Conservation (phyloP, 2,888 invertebrate species). For the Chymomyza caudatula region DNA sequence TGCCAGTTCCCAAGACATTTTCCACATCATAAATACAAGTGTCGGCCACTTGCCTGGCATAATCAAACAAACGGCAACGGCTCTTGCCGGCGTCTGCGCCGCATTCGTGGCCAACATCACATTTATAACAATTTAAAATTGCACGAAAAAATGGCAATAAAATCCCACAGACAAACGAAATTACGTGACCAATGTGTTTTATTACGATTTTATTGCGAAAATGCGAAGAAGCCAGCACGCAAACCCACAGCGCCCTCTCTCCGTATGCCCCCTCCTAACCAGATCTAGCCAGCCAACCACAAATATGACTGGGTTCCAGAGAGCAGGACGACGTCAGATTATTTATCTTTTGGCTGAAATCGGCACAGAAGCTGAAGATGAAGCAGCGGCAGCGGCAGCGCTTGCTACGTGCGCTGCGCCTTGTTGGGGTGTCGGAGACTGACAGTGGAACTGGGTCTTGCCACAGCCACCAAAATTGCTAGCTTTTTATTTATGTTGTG, state of each 20-base stretch:
- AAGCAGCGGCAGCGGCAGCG: conserved; percentile 15
- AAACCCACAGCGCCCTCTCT: neutral
- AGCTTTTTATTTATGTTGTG: conserved; percentile 51
- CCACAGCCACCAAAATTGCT: neutral
- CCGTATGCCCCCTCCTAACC: neutral
- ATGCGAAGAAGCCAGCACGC: conserved; percentile 59
- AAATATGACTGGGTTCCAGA: conserved; percentile 60
- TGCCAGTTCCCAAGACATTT: conserved; percentile 60
- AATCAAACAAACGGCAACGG: conserved; percentile 44
- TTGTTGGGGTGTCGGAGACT: neutral
- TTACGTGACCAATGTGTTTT: conserved; percentile 79
- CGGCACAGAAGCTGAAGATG: conserved; percentile 58
- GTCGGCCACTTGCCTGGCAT: conserved; percentile 14
- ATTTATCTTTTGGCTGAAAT: conserved; percentile 68
- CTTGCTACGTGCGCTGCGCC: conserved; percentile 52
- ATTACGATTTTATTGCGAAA: conserved; percentile 77
- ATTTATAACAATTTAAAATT: conserved; percentile 77
- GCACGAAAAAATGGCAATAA: conserved; percentile 75
- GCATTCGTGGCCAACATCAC: conserved; percentile 39
- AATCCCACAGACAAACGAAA: conserved; percentile 78
- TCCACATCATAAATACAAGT: conserved; percentile 72
- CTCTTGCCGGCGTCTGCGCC: conserved; percentile 35
- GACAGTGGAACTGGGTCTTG: neutral
- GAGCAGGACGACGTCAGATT: conserved; percentile 56
- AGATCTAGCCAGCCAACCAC: conserved; percentile 42